These are phyloP conservation scores for Aspidiotus rigidus DNA, from an alignment of 2,888 invertebrate species.

Conservation along the genomic window DNA sequence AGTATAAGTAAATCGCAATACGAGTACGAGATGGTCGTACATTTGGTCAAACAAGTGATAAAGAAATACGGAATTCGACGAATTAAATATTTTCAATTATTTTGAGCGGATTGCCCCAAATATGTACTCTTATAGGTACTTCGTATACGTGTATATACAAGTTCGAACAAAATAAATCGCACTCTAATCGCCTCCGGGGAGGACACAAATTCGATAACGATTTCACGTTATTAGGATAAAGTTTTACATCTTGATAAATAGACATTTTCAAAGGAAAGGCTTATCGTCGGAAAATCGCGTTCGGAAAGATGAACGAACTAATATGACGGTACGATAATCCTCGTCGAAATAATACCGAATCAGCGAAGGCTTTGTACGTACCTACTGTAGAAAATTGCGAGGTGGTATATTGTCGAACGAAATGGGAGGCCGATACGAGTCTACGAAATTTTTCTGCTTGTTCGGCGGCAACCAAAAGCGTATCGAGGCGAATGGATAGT, in stretches of 20 bases:
- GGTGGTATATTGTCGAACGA: neutral
- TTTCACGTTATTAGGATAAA: constrained; percentile 13
- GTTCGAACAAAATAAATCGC: neutral
- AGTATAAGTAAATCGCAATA: too few species aligned
- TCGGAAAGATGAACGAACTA: constrained; percentile 15
- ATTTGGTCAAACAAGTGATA: too few species aligned
- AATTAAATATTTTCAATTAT: too few species aligned
- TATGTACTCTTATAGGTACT: too few species aligned
- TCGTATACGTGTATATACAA: too few species aligned
- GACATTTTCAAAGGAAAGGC: constrained; percentile 22
- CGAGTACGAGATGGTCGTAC: too few species aligned
- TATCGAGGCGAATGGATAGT: neutral
- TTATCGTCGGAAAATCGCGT: constrained; percentile 15
- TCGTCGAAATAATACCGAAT: constrained; percentile 17
- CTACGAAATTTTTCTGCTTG: neutral
- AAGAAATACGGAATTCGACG: too few species aligned
- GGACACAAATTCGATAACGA: constrained; percentile 10
- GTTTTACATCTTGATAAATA: constrained; percentile 20
- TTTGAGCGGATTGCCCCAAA: too few species aligned
- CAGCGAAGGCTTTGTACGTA: neutral
- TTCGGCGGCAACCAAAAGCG: neutral
- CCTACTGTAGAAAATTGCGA: neutral
- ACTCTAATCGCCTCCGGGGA: neutral
- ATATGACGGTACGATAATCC: constrained; percentile 14
- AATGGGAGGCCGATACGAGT: neutral